Percentiles rank a stretch among this genome's conserved stretches.
Conservation (phyloP, 2,797 vertebrate genomes). For the Eidolon dupreanum region DNA sequence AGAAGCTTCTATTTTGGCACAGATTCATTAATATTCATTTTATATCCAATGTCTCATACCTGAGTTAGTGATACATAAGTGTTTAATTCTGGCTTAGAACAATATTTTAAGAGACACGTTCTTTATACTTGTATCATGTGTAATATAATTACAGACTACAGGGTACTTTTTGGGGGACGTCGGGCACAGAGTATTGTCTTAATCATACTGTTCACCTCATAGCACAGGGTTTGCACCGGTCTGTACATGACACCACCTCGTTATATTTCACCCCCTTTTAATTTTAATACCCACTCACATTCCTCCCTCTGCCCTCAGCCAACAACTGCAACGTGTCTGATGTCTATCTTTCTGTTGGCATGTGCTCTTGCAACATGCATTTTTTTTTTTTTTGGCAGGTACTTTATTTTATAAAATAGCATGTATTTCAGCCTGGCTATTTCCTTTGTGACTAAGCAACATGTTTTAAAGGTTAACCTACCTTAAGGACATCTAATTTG, state of each 20-base stretch:
- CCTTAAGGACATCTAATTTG: not conserved
- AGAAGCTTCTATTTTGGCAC: constrained; percentile 52
- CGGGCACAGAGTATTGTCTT: not conserved
- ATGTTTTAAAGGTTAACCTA: not conserved
- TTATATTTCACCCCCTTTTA: constrained; percentile 17
- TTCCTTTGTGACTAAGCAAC: not conserved
- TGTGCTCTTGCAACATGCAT: not conserved
- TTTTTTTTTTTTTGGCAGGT: not conserved
- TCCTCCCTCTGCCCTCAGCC: not conserved
- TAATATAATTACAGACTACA: constrained; percentile 56
- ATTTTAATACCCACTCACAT: constrained; percentile 34
- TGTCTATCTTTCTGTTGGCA: not conserved
- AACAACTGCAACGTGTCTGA: not conserved
- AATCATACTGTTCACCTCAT: not conserved
- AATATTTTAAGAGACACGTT: constrained; percentile 64
- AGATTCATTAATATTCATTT: constrained; percentile 43
- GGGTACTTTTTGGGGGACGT: not conserved
- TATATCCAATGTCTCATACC: constrained; percentile 58
- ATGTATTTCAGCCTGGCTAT: not conserved
- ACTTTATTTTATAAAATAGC: not conserved
- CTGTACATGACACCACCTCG: not conserved
- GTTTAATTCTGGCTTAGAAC: constrained; percentile 68
- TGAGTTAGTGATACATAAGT: not conserved
- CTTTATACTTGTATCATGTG: constrained; percentile 45
- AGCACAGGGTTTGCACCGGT: not conserved